Conservation (phyloP, 2,113 vertebrate genomes). For the Macrotis lagotis region DNA sequence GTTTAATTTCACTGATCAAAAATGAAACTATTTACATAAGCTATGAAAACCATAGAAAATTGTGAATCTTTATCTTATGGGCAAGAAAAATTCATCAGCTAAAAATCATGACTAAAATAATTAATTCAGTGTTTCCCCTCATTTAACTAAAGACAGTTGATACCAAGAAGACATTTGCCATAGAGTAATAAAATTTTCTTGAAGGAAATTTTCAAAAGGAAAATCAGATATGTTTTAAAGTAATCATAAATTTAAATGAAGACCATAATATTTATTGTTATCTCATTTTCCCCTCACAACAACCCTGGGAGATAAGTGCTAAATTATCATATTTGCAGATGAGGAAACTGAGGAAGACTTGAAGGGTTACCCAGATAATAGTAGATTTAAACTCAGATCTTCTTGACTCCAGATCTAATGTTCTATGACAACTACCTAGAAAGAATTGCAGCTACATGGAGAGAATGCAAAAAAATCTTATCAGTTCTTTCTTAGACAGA, state of each 20-base stretch:
- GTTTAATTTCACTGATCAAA: not conserved
- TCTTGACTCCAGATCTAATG: not conserved
- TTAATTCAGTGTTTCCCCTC: slow-evolving; percentile 12
- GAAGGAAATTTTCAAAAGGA: slow-evolving; percentile 46
- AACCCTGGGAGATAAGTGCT: not conserved
- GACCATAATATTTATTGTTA: not conserved
- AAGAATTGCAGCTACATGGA: not conserved
- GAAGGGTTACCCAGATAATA: not conserved
- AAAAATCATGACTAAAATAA: slow-evolving; percentile 15
- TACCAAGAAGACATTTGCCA: not conserved
- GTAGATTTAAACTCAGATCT: not conserved
- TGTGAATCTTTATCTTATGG: not conserved
- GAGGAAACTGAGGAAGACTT: not conserved
- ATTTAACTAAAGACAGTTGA: slow-evolving; percentile 39
- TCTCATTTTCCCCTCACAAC: not conserved
- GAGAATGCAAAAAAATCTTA: not conserved
- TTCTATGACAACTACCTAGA: not conserved
- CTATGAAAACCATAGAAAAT: not conserved
- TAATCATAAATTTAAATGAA: slow-evolving; percentile 6
- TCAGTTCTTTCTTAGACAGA: not conserved
- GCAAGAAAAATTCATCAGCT: not conserved
- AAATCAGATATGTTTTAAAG: slow-evolving; percentile 29
- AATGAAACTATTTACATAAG: not conserved
- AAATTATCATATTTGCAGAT: not conserved
- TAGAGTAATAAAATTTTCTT: not conserved